Evolutionary conservation across 2,888 invertebrate genomes (phyloP).

Genomic region (Melanotus villosus): DNA sequence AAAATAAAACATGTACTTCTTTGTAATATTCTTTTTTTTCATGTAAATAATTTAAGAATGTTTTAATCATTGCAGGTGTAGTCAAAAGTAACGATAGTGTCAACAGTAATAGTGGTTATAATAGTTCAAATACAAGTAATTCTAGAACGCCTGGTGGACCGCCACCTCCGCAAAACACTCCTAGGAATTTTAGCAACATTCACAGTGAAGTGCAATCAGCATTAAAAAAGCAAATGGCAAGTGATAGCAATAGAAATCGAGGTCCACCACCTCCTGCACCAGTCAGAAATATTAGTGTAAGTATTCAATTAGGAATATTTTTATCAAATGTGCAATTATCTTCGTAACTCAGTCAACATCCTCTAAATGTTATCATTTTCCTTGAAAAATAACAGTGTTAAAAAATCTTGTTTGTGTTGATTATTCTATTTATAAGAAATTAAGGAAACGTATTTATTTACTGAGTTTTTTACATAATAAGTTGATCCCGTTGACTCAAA

Average conservation of each 20-base stretch:
- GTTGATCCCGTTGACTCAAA: too few relatives aligned
- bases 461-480: too few relatives aligned
- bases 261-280: conserved; percentile 87
- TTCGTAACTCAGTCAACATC: neutral
- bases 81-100: conserved; percentile 47
- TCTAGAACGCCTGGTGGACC: conserved; percentile 36
- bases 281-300: conserved; percentile 68
- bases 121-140: conserved; percentile 32
- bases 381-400: too few relatives aligned
- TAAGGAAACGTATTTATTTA: too few relatives aligned
- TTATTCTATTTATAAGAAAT: too few relatives aligned
- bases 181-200: conserved; percentile 60
- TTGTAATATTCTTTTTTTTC: too few relatives aligned
- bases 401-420: too few relatives aligned
- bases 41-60: too few relatives aligned
- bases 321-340: conserved; percentile 13
- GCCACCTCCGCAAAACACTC: conserved; percentile 45
- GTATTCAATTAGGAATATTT: conserved; percentile 28
- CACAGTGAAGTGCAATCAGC: conserved; percentile 59
- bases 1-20: too few relatives aligned
- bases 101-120: conserved; percentile 36
- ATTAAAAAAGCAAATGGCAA: conserved; percentile 66
- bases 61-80: conserved; percentile 42
- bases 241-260: conserved; percentile 70
- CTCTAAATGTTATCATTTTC: conserved; percentile 1